These are phyloP conservation scores for Percina caprodes DNA, from an alignment of 2,113 vertebrate species.

Conservation along the genomic window DNA sequence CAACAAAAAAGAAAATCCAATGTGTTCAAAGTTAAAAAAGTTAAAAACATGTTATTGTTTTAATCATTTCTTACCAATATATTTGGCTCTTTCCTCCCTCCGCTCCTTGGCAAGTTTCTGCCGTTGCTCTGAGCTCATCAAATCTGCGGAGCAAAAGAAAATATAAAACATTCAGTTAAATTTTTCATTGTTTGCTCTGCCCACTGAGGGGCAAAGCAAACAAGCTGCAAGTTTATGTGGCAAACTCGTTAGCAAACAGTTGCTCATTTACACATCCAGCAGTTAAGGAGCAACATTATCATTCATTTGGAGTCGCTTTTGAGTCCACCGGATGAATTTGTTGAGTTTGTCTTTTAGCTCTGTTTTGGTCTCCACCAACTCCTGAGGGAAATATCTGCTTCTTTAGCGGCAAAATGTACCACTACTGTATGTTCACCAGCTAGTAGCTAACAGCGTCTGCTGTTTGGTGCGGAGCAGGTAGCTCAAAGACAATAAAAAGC, in stretches of 20 bases:
- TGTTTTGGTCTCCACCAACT: background rate
- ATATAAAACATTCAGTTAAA: background rate
- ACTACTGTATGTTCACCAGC: background rate
- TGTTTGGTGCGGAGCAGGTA: background rate
- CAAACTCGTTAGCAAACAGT: background rate
- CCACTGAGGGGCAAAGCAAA: background rate
- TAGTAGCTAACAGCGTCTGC: background rate
- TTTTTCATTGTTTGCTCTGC: background rate
- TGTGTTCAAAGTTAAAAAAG: background rate
- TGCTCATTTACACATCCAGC: background rate
- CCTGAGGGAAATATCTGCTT: background rate
- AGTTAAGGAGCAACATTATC: background rate
- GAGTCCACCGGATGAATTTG: background rate
- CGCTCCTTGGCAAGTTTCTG: conserved; percentile 94
- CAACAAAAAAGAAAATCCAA: background rate
- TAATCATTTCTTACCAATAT: conserved; percentile 88
- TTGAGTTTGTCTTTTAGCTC: background rate
- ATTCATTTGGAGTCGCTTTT: background rate
- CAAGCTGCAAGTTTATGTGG: background rate
- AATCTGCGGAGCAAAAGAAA: conserved; percentile 81
- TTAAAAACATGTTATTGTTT: background rate
- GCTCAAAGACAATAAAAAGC: background rate
- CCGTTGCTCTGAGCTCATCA: conserved; percentile 91
- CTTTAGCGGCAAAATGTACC: background rate
- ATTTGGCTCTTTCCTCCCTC: conserved; percentile 93